These are phyloP conservation scores for Hemiscyllium ocellatum DNA, from an alignment of 2,113 vertebrate genomes.

Conservation along the genomic window DNA sequence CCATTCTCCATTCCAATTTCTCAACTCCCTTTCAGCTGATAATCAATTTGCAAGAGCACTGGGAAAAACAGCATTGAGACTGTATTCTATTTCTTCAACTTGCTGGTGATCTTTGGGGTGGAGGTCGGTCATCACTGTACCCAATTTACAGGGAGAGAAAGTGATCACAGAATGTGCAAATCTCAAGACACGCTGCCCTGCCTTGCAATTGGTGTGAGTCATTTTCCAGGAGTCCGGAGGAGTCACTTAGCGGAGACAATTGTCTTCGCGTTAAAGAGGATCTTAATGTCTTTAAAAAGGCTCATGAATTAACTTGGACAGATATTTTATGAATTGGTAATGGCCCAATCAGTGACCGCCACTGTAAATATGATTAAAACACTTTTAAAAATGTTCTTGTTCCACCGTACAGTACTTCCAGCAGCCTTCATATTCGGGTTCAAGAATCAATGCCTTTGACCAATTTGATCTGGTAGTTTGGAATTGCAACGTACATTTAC, in stretches of 20 bases:
- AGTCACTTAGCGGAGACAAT: too few relatives aligned
- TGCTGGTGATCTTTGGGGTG: neutral
- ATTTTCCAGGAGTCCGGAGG: neutral
- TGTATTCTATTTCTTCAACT: neutral
- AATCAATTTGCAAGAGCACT: neutral
- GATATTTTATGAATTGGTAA: too few relatives aligned
- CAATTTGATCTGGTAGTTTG: neutral
- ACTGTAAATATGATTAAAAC: too few relatives aligned
- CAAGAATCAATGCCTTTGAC: neutral
- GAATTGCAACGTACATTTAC: too few relatives aligned
- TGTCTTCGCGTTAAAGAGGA: too few relatives aligned
- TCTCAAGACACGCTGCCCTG: neutral
- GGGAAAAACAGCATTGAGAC: neutral
- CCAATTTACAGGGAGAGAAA: neutral
- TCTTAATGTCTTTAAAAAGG: too few relatives aligned
- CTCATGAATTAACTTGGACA: too few relatives aligned
- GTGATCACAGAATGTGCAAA: neutral
- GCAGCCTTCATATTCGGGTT: too few relatives aligned
- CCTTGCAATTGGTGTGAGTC: too few relatives aligned
- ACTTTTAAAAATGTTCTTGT: too few relatives aligned
- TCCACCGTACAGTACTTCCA: neutral
- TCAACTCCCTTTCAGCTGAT: neutral
- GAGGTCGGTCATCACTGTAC: neutral
- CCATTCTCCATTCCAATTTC: neutral
- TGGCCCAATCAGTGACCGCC: too few relatives aligned